Evolutionary conservation across 1,140 invertebrate species (phyloP), one percentile per base, ranked within the genome.

Genomic region (Dreissena rostriformis): DNA sequence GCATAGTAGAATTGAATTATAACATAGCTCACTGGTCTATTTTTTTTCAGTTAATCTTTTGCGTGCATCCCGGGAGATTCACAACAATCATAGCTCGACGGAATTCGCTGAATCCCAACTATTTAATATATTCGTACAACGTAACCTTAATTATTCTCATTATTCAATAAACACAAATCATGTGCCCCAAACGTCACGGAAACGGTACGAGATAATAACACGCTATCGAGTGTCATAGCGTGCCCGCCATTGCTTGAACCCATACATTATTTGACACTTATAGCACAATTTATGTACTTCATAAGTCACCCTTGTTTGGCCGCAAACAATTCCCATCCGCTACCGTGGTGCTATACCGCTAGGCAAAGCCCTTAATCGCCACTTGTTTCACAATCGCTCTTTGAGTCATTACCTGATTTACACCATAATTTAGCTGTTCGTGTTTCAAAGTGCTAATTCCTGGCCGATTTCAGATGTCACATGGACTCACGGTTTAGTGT

Each of bases 391-490:
- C 57, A 61, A 61, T 61, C 17, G 22, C 57, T 19, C 17, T 61
- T 61, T 61, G 17, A 61, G 22, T 24, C 57, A 61, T 61, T 24
- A 24, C 57, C 57, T 61, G 57, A 61, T 61, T 61, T 61, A 61
- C 17, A n/a, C 4, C 22, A 4, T 5, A n/a, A 61, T n/a, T 61
- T 2, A 6, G 57, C 6, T 24, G 57, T 61, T 61, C 22, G 57
- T 39, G 39, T 39, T 39, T 39, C 39, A 39, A 39, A 39, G 39
- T 39, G 39, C 39, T 39, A 39, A 39, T 39, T 39, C 39, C 39
- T 39, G 39, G 39, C 4, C 39, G 39, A 39, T 39, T 39, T 39
- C 39, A 39, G 39, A 39, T 39, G 39, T 39, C 39, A 39, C 4
- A 39, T 8, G 39, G 39, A 39, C 39, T 39, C 39, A 39, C 39